phyloP scores from a whole-genome alignment of 2,797 vertebrate species.

The Chaetophractus vellerosus region DNA sequence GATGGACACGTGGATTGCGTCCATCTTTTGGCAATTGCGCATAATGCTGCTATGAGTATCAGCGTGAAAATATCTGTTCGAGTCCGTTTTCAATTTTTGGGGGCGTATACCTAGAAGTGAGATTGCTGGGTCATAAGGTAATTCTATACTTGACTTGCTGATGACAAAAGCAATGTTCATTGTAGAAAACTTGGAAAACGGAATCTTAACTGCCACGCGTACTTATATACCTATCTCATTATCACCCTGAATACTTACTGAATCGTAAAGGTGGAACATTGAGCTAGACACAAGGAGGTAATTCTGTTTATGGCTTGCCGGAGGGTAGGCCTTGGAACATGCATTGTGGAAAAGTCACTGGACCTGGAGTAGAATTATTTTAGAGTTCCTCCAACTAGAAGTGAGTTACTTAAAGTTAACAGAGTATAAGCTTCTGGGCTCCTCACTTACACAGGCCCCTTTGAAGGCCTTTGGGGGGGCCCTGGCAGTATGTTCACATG shows the following conservation, averaged over 20 bases:
- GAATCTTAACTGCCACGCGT: not conserved
- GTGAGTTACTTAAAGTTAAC: not conserved
- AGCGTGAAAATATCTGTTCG: too few species aligned
- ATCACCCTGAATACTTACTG: not conserved
- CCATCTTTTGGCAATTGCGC: too few species aligned
- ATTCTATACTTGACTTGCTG: not conserved
- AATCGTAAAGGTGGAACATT: not conserved
- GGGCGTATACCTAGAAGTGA: too few species aligned
- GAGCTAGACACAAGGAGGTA: not conserved
- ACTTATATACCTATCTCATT: not conserved
- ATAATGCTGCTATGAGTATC: too few species aligned
- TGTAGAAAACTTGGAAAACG: slow-evolving; percentile 28
- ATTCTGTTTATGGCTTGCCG: not conserved
- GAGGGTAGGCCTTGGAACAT: not conserved
- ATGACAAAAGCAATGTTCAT: slow-evolving; percentile 19
- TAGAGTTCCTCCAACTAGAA: not conserved
- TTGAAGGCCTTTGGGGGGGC: not conserved
- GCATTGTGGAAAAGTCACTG: not conserved
- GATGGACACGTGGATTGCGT: too few species aligned
- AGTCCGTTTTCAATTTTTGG: too few species aligned
- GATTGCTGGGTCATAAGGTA: too few species aligned
- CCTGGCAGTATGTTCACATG: not conserved
- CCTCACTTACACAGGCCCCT: not conserved
- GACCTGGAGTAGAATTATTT: not conserved
- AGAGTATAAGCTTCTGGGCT: not conserved